Percentiles rank a stretch among this genome's conserved stretches.
Evolutionary conservation across 2,888 invertebrate species (phyloP).

Genomic region (Drosophila maculinotata): DNA sequence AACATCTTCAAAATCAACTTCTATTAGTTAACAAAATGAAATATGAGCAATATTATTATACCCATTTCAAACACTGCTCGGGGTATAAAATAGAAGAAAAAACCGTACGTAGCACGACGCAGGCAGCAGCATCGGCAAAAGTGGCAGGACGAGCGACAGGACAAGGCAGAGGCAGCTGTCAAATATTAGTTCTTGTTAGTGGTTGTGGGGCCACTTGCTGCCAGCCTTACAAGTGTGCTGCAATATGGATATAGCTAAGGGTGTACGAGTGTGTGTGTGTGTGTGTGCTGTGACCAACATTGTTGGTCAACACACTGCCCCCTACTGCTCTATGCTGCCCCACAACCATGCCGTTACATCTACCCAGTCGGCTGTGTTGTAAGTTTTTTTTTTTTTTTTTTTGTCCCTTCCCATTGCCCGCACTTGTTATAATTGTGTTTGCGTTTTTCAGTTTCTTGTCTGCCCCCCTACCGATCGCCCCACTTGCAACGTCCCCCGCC

Average conservation of each 20-base stretch:
- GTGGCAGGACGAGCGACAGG: constrained; percentile 11
- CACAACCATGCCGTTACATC: constrained; percentile 28
- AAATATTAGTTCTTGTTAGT: constrained; percentile 65
- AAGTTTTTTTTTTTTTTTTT: constrained; percentile 22
- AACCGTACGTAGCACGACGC: neutral
- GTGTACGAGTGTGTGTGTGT: constrained; percentile 13
- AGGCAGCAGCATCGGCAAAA: constrained; percentile 8
- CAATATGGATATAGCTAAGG: neutral
- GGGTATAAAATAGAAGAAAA: constrained; percentile 20
- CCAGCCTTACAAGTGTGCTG: constrained; percentile 7
- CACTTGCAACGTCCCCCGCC: neutral
- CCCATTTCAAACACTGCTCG: neutral
- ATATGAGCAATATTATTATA: neutral
- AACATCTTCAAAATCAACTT: neutral
- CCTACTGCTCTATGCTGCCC: constrained; percentile 1
- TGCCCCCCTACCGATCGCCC: neutral
- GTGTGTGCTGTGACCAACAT: constrained; percentile 70
- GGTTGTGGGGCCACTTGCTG: constrained; percentile 43
- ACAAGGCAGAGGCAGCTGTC: constrained; percentile 48
- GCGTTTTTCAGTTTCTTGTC: constrained; percentile 69
- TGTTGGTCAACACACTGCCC: constrained; percentile 74
- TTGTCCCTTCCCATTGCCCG: constrained; percentile 46
- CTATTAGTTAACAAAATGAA: neutral
- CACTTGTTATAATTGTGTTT: constrained; percentile 79
- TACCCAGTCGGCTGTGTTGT: constrained; percentile 38